Conservation (phyloP, 2,113 vertebrate genomes). For the Perca fluviatilis region DNA sequence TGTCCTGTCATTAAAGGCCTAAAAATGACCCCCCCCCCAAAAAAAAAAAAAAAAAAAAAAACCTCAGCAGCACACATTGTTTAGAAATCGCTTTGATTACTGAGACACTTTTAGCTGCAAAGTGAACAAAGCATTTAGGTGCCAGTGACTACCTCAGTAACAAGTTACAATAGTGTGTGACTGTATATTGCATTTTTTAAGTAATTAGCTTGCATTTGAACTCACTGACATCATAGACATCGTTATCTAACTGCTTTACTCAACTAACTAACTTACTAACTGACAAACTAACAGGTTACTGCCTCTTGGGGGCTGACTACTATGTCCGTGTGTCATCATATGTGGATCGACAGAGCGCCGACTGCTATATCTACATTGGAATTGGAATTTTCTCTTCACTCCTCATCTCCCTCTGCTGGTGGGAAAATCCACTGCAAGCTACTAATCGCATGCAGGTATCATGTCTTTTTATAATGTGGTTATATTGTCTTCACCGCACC, state of each 20-base stretch:
- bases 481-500: neutral
- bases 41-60: neutral
- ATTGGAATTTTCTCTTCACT: conserved; percentile 79
- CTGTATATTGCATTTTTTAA: too few species aligned
- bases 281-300: conserved; percentile 72
- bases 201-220: neutral
- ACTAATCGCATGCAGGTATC: conserved; percentile 73
- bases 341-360: conserved; percentile 10
- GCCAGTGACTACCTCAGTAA: too few species aligned
- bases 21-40: too few species aligned
- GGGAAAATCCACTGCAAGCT: conserved; percentile 86
- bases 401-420: conserved; percentile 85
- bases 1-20: too few species aligned
- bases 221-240: neutral
- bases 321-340: conserved; percentile 72
- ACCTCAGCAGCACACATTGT: neutral
- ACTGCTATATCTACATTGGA: conserved; percentile 72
- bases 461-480: neutral
- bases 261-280: conserved; percentile 6
- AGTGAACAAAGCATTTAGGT: too few species aligned
- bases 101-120: too few species aligned
- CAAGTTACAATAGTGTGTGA: too few species aligned
- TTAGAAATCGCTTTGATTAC: neutral
- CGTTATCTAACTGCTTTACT: neutral
- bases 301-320: conserved; percentile 79